phyloP scores from a whole-genome alignment of 35 echinoderm and acorn worm species.

The Patiria miniata region DNA sequence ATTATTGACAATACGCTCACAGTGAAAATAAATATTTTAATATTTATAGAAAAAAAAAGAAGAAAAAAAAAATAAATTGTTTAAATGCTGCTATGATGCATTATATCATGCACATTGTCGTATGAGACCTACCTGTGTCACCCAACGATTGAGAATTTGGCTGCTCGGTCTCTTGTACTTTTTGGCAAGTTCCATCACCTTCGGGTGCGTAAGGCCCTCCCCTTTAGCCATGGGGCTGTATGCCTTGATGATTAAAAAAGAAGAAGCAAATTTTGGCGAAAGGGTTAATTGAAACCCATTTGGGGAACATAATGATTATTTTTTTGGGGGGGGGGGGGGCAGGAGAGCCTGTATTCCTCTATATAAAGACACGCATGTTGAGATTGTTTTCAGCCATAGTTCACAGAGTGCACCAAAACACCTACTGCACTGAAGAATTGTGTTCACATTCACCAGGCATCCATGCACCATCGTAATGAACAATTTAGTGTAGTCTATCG shows the following conservation, averaged over 20 bases:
- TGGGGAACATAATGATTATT: background rate
- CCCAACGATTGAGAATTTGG: background rate
- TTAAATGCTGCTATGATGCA: too few species aligned
- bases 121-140: background rate
- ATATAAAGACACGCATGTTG: background rate
- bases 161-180: background rate
- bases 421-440: background rate
- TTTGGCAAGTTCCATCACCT: background rate
- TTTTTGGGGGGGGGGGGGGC: background rate
- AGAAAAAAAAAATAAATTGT: background rate
- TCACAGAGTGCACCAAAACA: background rate
- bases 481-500: too few species aligned
- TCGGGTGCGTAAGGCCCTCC: background rate
- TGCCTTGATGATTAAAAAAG: background rate
- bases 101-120: background rate
- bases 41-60: background rate
- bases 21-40: background rate
- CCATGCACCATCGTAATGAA: too few species aligned
- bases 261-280: background rate
- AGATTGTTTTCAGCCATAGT: background rate
- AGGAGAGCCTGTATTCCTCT: background rate
- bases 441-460: too few species aligned
- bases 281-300: background rate
- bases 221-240: slow-evolving; percentile 16
- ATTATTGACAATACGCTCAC: background rate